Base-by-base conservation (phyloP, 2,888 invertebrate species). In the Sycophila texana region DNA sequence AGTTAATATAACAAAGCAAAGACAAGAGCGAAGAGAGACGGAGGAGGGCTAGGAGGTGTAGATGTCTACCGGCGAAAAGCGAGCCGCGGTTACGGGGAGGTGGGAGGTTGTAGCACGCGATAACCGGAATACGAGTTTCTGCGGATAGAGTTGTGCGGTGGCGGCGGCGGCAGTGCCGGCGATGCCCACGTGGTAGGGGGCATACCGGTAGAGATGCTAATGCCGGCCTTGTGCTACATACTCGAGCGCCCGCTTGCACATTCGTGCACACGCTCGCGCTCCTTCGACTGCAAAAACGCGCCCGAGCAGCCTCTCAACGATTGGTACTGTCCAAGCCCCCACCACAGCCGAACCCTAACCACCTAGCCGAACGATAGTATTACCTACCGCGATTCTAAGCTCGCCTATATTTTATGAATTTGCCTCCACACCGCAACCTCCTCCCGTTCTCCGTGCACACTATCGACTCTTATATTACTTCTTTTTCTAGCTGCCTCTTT, bases 191-290 rank as follows among this genome's bases (percentile, higher is more conserved):
- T 87, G 85, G 88, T 87, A 86, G 88, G 87, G 87, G 86, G 86
- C 87, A 87, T 89, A 90, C 90, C 90, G 90, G 89, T 90, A 90
- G 89, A 90, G 90, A 90, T 90, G 90, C 89, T 90, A 90, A 90
- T 90, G 87, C 84, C 89, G 90, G 89, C 90, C 90, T 90, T 90
- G 90, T 90, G 89, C 90, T 88, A 90, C 88, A 90, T 90, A 89
- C 84, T 84, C 86, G 77, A 74, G 84, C 70, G 58, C 22, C 49
- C 58, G 53, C 71, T 20, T 12, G 22, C 49, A 22, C 72, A 53
- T 63, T 63, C 73, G 53, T 73, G 61, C 58, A 47, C 49, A 53
- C 74, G 57, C 57, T 20, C 18, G 57, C 18, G 57, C 57, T 20
- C 18, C 18, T 57, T 57, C 18, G 39, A 7, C 39, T 39, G 39